phyloP scores from a whole-genome alignment of 2,888 invertebrate species.

The Luperina nickerlii region DNA sequence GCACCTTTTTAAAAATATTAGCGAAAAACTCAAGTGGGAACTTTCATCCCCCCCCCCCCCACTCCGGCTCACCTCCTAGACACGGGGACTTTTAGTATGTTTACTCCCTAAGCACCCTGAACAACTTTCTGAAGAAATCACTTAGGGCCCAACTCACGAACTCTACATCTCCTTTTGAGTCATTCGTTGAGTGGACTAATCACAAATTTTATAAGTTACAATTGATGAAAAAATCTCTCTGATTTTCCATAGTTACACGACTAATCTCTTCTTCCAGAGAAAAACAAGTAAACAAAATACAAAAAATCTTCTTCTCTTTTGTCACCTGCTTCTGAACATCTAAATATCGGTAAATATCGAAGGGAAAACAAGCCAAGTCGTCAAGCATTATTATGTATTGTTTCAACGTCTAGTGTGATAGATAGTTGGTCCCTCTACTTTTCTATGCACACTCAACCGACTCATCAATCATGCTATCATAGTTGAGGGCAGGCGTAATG shows the following conservation, averaged over 20 bases:
- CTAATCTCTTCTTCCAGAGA: neutral
- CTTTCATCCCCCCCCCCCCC: no score
- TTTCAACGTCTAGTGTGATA: conserved; percentile 53
- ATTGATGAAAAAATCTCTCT: neutral
- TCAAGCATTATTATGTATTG: conserved; percentile 53
- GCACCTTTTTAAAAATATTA: no score
- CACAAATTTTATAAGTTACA: neutral
- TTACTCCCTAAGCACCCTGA: no score
- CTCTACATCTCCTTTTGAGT: no score
- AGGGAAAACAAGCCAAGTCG: conserved; percentile 12
- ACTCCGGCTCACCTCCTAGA: no score
- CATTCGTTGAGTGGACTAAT: neutral
- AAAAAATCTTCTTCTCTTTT: neutral
- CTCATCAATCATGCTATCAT: conserved; percentile 54
- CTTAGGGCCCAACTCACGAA: no score
- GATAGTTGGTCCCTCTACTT: conserved; percentile 49
- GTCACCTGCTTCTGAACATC: neutral
- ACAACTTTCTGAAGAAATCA: no score
- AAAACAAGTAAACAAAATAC: neutral
- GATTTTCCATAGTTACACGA: neutral
- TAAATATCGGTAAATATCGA: neutral
- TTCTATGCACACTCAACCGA: conserved; percentile 53
- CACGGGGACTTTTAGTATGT: no score
- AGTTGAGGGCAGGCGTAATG: conserved; percentile 31
- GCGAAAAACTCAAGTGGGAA: no score